Evolutionary conservation across 1,140 invertebrate genomes (phyloP), one percentile per base, ranked within the genome.

Genomic region (Eumaeus atala): DNA sequence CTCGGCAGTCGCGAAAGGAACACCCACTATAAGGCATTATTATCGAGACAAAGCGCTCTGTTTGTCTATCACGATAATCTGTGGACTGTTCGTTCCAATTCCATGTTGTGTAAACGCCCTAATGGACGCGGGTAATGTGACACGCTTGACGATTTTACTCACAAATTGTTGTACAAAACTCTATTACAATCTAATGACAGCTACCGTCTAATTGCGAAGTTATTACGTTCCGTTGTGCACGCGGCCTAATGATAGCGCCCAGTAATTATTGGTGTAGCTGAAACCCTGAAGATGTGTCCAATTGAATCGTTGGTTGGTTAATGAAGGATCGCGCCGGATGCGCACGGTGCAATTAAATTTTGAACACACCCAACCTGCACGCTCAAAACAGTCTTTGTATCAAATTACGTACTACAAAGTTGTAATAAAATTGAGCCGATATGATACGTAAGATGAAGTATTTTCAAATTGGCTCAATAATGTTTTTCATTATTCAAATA

Each of bases 71-170:
- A 87, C 70, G 79, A 84, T 87, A 84, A 87, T 83, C 84, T 84
- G 79, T 80, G 75, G 77, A 73, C 76, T 73, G 74, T 79, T 77
- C 72, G 79, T 84, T 84, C 84, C 84, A 84, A 87, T 87, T 84
- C 77, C 72, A 77, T 79, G 81, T 87, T 84, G 78, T 87, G 75
- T 87, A 84, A 87, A 84, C 76, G 77, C 71, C 80, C 80, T 87
- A 87, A 87, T 87, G 84, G 75, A 72, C 62, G 62, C 72, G 67
- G 74, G 84, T 87, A 84, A 87, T 87, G 84, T 84, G 84, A 87
- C 77, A 87, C 84, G 84, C 81, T 84, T 84, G 84, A 87, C 84
- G 84, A 87, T 84, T 84, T 79, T 84, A 81, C 81, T 84, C 77
- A 87, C 84, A 84, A 84, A 83, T 79, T 77, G 68, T 78, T 72